Percentiles rank a stretch among this genome's conserved stretches.
phyloP scores from a whole-genome alignment of 2,797 vertebrate genomes.

The Oryzias sinensis region DNA sequence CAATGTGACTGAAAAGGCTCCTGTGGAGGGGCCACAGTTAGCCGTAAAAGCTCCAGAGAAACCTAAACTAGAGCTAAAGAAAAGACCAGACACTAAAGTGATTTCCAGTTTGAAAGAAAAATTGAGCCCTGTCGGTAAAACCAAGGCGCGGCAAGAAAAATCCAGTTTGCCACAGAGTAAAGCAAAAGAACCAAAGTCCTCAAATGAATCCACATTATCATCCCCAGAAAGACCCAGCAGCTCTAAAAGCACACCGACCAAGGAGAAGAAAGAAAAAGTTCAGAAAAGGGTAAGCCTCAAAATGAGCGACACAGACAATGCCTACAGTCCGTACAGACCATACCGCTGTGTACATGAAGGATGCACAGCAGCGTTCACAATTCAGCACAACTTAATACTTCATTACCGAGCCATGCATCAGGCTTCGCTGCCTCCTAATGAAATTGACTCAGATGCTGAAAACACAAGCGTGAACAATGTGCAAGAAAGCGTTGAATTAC shows the following conservation, averaged over 20 bases:
- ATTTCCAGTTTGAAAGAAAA: conserved; percentile 50
- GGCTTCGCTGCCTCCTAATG: conserved; percentile 80
- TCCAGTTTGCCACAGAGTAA: conserved; percentile 38
- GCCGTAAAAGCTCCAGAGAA: conserved; percentile 14
- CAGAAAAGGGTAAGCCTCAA: conserved; percentile 64
- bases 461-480: conserved; percentile 55
- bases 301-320: conserved; percentile 76
- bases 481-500: conserved; percentile 39
- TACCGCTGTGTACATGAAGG: conserved; percentile 97
- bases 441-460: conserved; percentile 70
- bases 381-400: conserved; percentile 97
- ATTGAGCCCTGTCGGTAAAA: conserved; percentile 44
- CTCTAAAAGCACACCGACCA: conserved; percentile 70
- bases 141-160: conserved; percentile 37
- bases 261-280: conserved; percentile 67
- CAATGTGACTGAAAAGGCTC: conserved; percentile 48
- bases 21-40: conserved; percentile 30
- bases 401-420: conserved; percentile 98
- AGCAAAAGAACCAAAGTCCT: conserved; percentile 46
- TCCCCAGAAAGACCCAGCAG: conserved; percentile 70
- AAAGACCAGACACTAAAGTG: conserved; percentile 57
- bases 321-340: conserved; percentile 89
- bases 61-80: conserved; percentile 35
- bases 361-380: conserved; percentile 95
- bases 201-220: conserved; percentile 40